Evolutionary conservation across 2,888 invertebrate genomes (phyloP), one percentile per base, ranked within the genome.

Genomic region (Chaetogeoica ovagalla): DNA sequence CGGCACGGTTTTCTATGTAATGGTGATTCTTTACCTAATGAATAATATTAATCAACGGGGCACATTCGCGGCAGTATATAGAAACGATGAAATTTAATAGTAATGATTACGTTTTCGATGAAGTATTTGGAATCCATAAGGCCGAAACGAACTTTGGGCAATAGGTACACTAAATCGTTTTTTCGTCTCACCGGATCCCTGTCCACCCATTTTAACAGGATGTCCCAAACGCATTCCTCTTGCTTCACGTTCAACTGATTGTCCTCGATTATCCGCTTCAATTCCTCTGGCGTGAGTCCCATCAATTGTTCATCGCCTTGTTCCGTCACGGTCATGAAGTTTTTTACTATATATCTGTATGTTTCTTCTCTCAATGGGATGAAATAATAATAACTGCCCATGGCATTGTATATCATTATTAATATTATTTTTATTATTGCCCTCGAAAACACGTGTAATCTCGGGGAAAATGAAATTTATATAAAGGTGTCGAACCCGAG

Each of bases 1-100:
- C 91, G 83, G 94, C 94, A 85, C 93, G 93, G 73, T 91, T 91
- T 17, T 91, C 89, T 0, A 97, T 94, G 86, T 94, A 96, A 0
- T 91, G 91, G 86, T 97, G 95, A 83, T 94, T 93, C 86, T 94
- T 95, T 0, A 95, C 86, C 84, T 85, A 48, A 3, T 30, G 30
- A 30, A 30, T 30, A 30, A 30, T 30, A 30, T 2, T 30, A 2
- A n/a, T 11, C 57, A n/a, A n/a, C n/a, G 57, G 19, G 4, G 3
- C 19, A 43, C 43, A 11, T 43, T 7, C 43, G 43, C 43, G 9
- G 43, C 9, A 7, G 6, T 11, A 7, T 43, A 43, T 1, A 30
- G 1, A 30, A 30, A 30, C 30, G 30, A 30, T 30, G 30, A 30
- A 30, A 30, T 30, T 4, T 0, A 9, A 7, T 43, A 9, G 7